Evolutionary conservation across 1,140 invertebrate species (phyloP), one percentile per base, ranked within the genome.

Genomic region (Neodiprion virginianus): DNA sequence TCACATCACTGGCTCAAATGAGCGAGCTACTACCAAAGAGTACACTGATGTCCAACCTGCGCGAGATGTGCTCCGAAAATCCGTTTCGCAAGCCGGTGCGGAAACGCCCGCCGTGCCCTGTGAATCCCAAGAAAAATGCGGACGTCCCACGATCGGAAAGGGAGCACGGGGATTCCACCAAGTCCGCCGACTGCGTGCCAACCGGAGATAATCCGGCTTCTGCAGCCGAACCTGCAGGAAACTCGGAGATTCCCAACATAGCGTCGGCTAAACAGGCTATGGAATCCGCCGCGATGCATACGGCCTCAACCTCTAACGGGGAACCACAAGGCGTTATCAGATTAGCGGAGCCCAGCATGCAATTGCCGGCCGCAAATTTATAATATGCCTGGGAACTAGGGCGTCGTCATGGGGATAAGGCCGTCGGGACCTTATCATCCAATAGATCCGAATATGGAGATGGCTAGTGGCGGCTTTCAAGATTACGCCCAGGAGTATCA

Each of bases 401-500:
- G 82, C 17, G 88, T 85, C 73, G 88, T 88, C 8, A 89, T 91
- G 88, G 90, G 89, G n/a, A 84, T 89, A 78, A 89, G 85, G 50
- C 90, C 84, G 21, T 82, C 73, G 12, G 86, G 80, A 91, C 90
- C 8, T 90, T 92, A 72, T 69, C 94, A 95, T 80, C 94, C 94
- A 11, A 85, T 95, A 72, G 94, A 94, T n/a, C 94, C 94, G 2
- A 94, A 93, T 21, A 95, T 95, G 93, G 94, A 93, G 21, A 93
- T 93, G 65, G 88, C 89, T 61, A 89, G 89, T 49, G 92, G 91
- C 78, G 93, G 92, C 76, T 95, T 95, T 86, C 96, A 96, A 83
- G 94, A 96, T 84, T 97, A 97, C 89, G 96, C 96, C 80, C 95
- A 96, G 85, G 96, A 97, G 90, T 97, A 96, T 89, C 96, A 97